Evolutionary conservation across 2,113 vertebrate species (phyloP).

Genomic region (Narcine bancroftii): DNA sequence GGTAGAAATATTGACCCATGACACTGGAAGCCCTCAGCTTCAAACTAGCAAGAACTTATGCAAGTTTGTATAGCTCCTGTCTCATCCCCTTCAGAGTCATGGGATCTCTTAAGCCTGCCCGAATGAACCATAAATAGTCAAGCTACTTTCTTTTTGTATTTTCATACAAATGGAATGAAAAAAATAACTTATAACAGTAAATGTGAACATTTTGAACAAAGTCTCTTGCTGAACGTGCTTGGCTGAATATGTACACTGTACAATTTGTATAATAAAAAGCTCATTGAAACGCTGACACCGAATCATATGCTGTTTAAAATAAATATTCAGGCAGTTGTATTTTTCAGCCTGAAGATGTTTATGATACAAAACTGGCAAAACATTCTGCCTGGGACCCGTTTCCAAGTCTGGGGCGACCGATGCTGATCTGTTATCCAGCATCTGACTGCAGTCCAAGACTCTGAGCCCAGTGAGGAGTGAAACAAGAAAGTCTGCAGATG

Average conservation of each 20-base stretch:
- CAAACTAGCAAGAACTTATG: no score
- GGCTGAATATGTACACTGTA: no score
- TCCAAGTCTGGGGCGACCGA: not conserved
- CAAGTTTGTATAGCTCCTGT: no score
- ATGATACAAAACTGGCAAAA: not conserved
- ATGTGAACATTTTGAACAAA: not conserved
- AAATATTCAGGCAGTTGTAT: not conserved
- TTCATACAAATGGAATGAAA: not conserved
- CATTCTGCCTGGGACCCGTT: not conserved
- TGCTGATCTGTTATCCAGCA: not conserved
- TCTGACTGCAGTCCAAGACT: not conserved
- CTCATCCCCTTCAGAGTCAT: no score
- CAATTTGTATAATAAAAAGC: no score
- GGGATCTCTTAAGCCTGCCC: no score
- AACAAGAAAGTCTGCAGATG: no score
- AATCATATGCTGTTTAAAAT: not conserved
- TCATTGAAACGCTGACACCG: not conserved
- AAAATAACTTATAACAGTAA: not conserved
- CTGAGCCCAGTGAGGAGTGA: not conserved
- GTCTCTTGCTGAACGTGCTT: not conserved
- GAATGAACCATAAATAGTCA: not conserved
- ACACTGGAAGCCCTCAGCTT: not conserved
- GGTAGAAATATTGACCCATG: not conserved
- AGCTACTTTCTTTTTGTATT: not conserved
- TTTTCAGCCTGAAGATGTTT: not conserved